Conservation (phyloP, 2,888 invertebrate species). For the Temnothorax ravouxi region DNA sequence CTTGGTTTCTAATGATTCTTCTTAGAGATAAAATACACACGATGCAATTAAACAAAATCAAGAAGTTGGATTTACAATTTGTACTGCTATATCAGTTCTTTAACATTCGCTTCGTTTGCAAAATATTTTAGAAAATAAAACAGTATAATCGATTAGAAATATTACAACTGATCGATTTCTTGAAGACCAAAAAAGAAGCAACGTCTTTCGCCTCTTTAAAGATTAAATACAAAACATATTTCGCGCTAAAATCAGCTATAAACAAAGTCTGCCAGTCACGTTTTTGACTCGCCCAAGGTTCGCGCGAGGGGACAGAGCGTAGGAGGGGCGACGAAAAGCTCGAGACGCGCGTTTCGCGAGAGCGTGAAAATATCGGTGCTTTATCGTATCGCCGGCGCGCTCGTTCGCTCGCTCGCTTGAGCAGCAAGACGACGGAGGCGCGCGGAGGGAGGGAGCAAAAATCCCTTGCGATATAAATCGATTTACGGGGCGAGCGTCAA, state of each 20-base stretch:
- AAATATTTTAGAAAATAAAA: background rate
- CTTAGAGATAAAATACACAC: background rate
- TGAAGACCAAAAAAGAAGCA: background rate
- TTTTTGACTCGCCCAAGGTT: background rate
- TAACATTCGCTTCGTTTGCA: background rate
- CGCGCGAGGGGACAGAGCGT: background rate
- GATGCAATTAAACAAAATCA: background rate
- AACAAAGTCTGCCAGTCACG: background rate
- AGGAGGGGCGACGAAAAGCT: constrained; percentile 20
- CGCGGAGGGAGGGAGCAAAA: constrained; percentile 50
- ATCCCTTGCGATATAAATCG: constrained; percentile 72
- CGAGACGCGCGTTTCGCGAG: constrained; percentile 52
- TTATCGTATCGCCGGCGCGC: constrained; percentile 60
- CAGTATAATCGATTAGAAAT: background rate
- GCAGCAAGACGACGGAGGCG: background rate
- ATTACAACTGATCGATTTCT: background rate
- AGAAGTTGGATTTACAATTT: background rate
- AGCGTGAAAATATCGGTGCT: constrained; percentile 71
- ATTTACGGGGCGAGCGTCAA: constrained; percentile 60
- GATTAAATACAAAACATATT: constrained; percentile 21
- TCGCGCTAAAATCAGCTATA: constrained; percentile 4
- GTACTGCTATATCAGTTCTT: background rate
- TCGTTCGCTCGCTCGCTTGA: constrained; percentile 17
- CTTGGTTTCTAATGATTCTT: background rate
- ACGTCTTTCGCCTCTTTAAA: background rate